phyloP scores from a whole-genome alignment of 2,113 vertebrate genomes.

The Miniopterus natalensis region DNA sequence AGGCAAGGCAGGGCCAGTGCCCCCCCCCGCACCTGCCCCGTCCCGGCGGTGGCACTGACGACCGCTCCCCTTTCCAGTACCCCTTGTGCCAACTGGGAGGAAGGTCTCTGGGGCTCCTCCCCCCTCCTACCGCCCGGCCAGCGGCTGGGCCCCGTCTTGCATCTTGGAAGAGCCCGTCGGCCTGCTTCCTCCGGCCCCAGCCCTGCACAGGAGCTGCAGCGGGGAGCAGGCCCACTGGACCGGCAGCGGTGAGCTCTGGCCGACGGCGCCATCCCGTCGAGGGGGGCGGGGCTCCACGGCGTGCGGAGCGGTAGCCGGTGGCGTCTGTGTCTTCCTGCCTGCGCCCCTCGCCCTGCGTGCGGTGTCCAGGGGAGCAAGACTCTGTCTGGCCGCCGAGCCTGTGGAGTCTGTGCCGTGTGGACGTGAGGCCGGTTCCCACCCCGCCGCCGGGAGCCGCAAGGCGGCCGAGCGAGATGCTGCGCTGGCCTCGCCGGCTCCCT shows the following conservation, averaged over 20 bases:
- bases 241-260: constrained; percentile 69
- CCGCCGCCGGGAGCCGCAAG: not conserved
- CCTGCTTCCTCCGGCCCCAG: constrained; percentile 57
- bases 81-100: constrained; percentile 77
- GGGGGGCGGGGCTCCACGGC: not conserved
- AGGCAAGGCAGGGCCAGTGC: not conserved
- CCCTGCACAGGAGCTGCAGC: constrained; percentile 63
- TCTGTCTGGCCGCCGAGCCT: not conserved
- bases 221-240: constrained; percentile 71
- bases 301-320: not conserved
- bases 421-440: not conserved
- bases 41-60: not conserved
- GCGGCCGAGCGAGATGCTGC: not conserved
- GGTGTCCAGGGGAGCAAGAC: not conserved
- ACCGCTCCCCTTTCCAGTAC: constrained; percentile 62
- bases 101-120: constrained; percentile 13
- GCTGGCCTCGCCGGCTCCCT: not conserved
- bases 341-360: fast-evolving
- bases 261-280: fast-evolving
- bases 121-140: not conserved
- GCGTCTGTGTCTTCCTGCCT: not conserved
- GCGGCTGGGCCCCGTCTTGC: constrained; percentile 70
- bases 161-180: constrained; percentile 66
- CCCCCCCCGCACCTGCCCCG: fast-evolving
- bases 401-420: not conserved